phyloP scores from a whole-genome alignment of 2,797 vertebrate species.

The Nannoperca australis region DNA sequence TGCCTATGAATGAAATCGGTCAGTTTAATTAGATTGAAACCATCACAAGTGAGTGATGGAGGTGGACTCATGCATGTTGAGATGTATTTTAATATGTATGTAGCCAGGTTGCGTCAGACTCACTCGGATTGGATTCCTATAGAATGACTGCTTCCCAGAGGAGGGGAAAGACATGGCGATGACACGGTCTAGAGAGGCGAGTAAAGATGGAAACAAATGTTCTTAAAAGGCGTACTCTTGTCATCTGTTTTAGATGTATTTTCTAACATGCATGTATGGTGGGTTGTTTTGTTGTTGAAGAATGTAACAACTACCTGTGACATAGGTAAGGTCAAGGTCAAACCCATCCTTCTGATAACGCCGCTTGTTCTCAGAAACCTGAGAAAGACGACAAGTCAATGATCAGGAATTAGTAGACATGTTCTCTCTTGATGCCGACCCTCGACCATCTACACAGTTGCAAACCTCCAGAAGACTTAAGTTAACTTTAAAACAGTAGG shows the following conservation, averaged over 20 bases:
- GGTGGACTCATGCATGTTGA: neutral
- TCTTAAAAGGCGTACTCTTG: rapidly evolving
- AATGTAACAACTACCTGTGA: slow-evolving; percentile 87
- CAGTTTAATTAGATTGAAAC: neutral
- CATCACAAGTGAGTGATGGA: neutral
- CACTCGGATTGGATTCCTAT: slow-evolving; percentile 95
- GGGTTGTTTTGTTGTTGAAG: too few species aligned
- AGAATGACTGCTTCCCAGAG: slow-evolving; percentile 93
- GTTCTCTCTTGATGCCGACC: neutral
- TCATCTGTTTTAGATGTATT: neutral
- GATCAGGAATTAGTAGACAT: neutral
- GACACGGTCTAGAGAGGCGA: slow-evolving; percentile 86
- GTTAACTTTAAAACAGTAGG: neutral
- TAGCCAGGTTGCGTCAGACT: slow-evolving; percentile 4
- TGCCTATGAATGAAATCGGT: neutral
- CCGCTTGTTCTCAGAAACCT: slow-evolving; percentile 97
- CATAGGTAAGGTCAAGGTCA: slow-evolving; percentile 96
- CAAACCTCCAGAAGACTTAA: neutral
- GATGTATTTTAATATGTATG: neutral
- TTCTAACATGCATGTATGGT: neutral
- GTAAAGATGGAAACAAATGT: slow-evolving; percentile 6
- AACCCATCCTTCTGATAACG: slow-evolving; percentile 95
- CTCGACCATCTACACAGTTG: neutral
- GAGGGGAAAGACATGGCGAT: slow-evolving; percentile 99
- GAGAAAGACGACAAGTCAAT: neutral